Percentiles rank a stretch among this genome's conserved stretches.
phyloP scores from a whole-genome alignment of 2,888 invertebrate species.

The Hybos culiciformis region DNA sequence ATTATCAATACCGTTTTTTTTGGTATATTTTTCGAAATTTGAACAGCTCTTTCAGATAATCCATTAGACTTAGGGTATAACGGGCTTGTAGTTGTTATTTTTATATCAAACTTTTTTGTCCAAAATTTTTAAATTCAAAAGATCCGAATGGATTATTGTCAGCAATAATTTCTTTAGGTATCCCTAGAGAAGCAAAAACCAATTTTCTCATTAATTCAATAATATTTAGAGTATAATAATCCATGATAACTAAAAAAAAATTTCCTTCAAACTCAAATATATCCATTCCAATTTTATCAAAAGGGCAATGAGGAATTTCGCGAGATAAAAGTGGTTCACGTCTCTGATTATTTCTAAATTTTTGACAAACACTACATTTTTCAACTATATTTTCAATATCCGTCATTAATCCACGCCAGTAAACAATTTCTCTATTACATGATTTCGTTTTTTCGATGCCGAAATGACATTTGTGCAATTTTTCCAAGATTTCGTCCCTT shows the following conservation, averaged over 20 bases:
- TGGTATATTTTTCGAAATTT: too few species aligned
- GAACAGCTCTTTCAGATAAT: slow-evolving; percentile 1
- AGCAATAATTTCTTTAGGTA: slow-evolving; percentile 13
- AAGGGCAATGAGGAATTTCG: slow-evolving; percentile 2
- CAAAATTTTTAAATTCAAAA: slow-evolving; percentile 15
- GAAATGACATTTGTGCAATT: background rate
- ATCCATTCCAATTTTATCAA: slow-evolving; percentile 18
- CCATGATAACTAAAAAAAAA: slow-evolving; percentile 15
- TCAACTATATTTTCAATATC: too few species aligned
- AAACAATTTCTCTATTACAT: slow-evolving; percentile 5
- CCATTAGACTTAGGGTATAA: slow-evolving; percentile 16
- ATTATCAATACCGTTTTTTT: too few species aligned
- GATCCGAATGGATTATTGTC: slow-evolving; percentile 17
- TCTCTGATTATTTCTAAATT: slow-evolving; percentile 1
- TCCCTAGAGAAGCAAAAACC: slow-evolving; percentile 10
- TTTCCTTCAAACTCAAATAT: slow-evolving; percentile 12
- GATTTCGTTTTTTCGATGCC: background rate
- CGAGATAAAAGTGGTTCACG: slow-evolving; percentile 2
- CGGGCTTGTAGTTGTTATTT: slow-evolving; percentile 14
- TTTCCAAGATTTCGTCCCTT: slow-evolving; percentile 12
- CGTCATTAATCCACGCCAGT: too few species aligned
- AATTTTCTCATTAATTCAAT: slow-evolving; percentile 1
- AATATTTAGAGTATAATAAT: slow-evolving; percentile 15
- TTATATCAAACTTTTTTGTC: slow-evolving; percentile 14
- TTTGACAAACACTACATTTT: too few species aligned